Conservation (phyloP, 2,113 vertebrate genomes). For the Scopus umbretta region DNA sequence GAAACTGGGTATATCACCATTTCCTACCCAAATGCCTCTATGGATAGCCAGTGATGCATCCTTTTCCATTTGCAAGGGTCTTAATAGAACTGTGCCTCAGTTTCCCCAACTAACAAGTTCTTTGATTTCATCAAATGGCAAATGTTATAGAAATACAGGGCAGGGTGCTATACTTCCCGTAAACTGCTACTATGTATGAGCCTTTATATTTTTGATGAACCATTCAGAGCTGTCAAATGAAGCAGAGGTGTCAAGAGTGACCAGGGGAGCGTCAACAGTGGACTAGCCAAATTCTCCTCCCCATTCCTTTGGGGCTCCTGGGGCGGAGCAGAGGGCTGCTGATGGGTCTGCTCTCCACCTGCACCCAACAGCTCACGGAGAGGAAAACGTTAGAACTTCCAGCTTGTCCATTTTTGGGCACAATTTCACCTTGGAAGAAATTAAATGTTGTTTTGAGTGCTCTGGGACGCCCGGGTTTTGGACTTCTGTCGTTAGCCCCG, state of each 20-base stretch:
- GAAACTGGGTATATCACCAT: background rate
- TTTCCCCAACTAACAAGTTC: background rate
- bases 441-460: background rate
- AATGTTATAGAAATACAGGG: background rate
- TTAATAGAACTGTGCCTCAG: background rate
- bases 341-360: background rate
- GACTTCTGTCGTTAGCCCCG: rapidly evolving
- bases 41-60: rapidly evolving
- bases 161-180: background rate
- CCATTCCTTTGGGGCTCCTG: rapidly evolving
- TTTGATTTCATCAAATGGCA: background rate
- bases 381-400: background rate
- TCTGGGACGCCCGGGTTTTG: background rate
- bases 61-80: background rate
- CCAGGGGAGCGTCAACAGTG: background rate
- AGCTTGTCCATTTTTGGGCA: background rate
- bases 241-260: background rate
- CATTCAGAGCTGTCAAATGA: background rate
- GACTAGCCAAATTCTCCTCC: background rate
- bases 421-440: background rate
- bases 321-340: background rate
- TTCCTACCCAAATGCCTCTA: background rate
- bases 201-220: background rate
- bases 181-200: background rate
- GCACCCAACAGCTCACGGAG: rapidly evolving